A percentile compares a stretch with the other conserved stretches of the same genome.
phyloP scores from a whole-genome alignment of 2,113 vertebrate species.

The Ammodramus savannarum region DNA sequence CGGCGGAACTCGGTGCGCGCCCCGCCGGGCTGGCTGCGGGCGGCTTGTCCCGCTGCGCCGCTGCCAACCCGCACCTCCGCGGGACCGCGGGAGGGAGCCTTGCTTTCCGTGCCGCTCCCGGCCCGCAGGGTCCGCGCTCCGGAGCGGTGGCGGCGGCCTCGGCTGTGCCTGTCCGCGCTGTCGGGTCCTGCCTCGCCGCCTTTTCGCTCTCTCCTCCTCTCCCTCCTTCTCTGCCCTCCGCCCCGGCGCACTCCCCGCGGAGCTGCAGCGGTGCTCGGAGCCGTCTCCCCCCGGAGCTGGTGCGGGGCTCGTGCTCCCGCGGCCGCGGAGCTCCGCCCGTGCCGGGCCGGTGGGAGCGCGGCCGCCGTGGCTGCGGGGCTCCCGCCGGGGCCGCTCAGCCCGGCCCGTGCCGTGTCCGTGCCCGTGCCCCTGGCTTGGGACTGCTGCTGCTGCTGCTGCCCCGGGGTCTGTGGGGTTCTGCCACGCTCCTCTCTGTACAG shows the following conservation, averaged over 20 bases:
- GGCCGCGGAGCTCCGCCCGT: not conserved
- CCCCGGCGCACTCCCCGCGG: not conserved
- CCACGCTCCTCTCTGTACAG: rapidly evolving
- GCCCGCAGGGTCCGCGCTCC: not conserved
- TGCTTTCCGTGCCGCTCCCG: not conserved
- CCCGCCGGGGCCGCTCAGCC: not conserved
- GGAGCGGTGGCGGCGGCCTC: not conserved
- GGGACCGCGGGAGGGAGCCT: not conserved
- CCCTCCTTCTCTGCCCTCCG: not conserved
- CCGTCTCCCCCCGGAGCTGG: not conserved
- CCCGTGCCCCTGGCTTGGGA: not conserved
- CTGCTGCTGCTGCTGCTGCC: not conserved
- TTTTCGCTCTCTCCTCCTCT: not conserved
- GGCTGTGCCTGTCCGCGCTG: not conserved
- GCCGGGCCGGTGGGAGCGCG: not conserved
- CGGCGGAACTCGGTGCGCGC: not conserved
- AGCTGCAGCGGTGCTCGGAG: not conserved
- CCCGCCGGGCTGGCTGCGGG: not conserved
- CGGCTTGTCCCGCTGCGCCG: not conserved
- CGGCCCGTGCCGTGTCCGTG: not conserved
- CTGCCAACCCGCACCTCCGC: not conserved
- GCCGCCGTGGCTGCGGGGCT: not conserved
- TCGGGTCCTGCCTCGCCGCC: not conserved
- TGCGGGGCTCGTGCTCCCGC: not conserved
- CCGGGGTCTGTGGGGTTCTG: rapidly evolving